Base-by-base conservation (phyloP, 1,140 invertebrate genomes). In the Lordiphosa mommai region DNA sequence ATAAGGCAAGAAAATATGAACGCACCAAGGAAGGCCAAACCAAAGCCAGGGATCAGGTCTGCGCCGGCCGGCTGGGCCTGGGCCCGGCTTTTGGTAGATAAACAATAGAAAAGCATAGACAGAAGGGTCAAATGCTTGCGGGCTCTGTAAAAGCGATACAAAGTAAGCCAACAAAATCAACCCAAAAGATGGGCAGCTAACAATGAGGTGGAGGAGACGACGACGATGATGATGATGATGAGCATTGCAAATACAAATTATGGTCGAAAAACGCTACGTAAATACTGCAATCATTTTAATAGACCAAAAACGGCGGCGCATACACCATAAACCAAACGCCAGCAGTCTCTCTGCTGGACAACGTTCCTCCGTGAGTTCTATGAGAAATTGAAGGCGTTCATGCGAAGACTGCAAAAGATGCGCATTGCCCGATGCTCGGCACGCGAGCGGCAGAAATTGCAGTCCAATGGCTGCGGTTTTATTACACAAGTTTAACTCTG, bases 231-330 rank as follows among this genome's bases (percentile, higher is more conserved):
- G 58, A 70, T 61, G 76, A 82, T 82, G 76, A 84, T 82, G 77
- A 82, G 77, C 72, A 74, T 61, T 59, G 74, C 70, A 72, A 77
- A 84, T 84, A 84, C 77, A 84, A 84, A 84, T 84, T 84, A 84
- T 84, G 77, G 77, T 38, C 60, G 72, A 69, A 84, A 77, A 80
- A 77, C 77, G 76, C 76, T 71, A 84, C 77, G 77, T 84, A 84
- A 84, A 84, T 84, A 84, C 77, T 84, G 77, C 77, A 84, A 84
- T 84, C 77, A 84, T 84, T 84, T 84, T 84, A 84, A 84, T 84
- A 84, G 77, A 84, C 77, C 77, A 84, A 84, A 84, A 84, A 77
- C 79, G 79, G 77, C 77, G 77, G 72, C 68, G 77, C 77, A 84
- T 84, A 84, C 84, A 59, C 77, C 77, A 84, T 84, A 84, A 84